These are phyloP conservation scores for Ophraella communa DNA, from an alignment of 2,888 invertebrate species.

Conservation along the genomic window DNA sequence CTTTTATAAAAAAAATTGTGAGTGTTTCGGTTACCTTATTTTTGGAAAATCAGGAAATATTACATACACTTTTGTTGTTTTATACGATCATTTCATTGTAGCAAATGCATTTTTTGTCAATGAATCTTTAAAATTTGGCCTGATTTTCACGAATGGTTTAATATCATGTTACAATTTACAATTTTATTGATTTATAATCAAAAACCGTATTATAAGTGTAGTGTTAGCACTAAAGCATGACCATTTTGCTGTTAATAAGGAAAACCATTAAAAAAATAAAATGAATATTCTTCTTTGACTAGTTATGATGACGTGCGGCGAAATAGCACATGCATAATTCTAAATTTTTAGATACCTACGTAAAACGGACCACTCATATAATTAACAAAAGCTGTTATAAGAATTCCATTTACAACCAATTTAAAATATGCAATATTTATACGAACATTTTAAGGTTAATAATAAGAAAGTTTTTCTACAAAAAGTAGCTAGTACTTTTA, in stretches of 20 bases:
- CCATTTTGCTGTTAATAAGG: neutral
- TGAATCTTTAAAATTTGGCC: too few relatives aligned
- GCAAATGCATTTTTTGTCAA: neutral
- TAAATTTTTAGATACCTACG: constrained; percentile 53
- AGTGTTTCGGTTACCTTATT: too few relatives aligned
- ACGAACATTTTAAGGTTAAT: too few relatives aligned
- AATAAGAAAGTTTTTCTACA: too few relatives aligned
- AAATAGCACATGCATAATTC: constrained; percentile 56
- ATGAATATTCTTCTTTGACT: constrained; percentile 17
- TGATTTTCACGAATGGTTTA: too few relatives aligned
- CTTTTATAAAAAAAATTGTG: too few relatives aligned
- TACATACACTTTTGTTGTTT: too few relatives aligned
- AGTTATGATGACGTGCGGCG: constrained; percentile 22
- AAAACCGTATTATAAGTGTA: neutral
- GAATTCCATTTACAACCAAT: neutral
- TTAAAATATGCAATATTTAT: neutral
- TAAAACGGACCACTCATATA: constrained; percentile 16
- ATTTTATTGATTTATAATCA: neutral
- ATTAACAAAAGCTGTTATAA: neutral
- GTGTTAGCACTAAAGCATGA: neutral
- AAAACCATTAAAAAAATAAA: neutral
- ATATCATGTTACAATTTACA: too few relatives aligned
- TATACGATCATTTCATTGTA: too few relatives aligned
- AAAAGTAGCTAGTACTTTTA: too few relatives aligned
- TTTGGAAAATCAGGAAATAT: too few relatives aligned